Conservation (phyloP, 2,113 vertebrate genomes). For the Heptranchias perlo region DNA sequence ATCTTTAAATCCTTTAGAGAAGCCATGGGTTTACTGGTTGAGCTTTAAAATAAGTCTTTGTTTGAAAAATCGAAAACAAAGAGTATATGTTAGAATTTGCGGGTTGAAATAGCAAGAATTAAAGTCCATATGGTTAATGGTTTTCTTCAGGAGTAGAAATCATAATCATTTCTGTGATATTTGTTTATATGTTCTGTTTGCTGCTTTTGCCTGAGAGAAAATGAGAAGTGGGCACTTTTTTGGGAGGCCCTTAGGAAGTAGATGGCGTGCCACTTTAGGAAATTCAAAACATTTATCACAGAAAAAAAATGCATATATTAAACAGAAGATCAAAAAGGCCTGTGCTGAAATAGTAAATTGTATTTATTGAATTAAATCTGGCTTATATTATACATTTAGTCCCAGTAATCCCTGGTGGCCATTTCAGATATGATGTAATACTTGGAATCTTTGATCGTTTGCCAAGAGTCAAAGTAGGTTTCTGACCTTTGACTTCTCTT, state of each 20-base stretch:
- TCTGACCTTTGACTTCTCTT: slow-evolving; percentile 43
- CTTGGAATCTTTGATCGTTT: slow-evolving; percentile 52
- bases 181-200: slow-evolving; percentile 14
- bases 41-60: slow-evolving; percentile 29
- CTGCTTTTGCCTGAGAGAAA: slow-evolving; percentile 5
- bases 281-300: slow-evolving; percentile 48
- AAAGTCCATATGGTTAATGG: background rate
- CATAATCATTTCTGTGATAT: background rate
- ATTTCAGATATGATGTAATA: slow-evolving; percentile 53
- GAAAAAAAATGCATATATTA: slow-evolving; percentile 41
- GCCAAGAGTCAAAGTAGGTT: slow-evolving; percentile 50
- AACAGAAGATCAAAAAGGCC: slow-evolving; percentile 50
- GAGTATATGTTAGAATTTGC: background rate
- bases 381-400: slow-evolving; percentile 51
- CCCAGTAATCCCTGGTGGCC: slow-evolving; percentile 53
- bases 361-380: slow-evolving; percentile 57
- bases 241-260: slow-evolving; percentile 14
- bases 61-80: background rate
- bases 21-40: background rate
- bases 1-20: background rate
- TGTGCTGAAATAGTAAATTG: slow-evolving; percentile 42
- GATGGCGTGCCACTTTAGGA: slow-evolving; percentile 45
- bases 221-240: slow-evolving; percentile 11
- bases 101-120: background rate
- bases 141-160: background rate